A percentile compares a stretch with the other conserved stretches of the same genome.
Evolutionary conservation across 2,797 vertebrate genomes (phyloP).

Genomic region (Melanotaenia maccullochi): DNA sequence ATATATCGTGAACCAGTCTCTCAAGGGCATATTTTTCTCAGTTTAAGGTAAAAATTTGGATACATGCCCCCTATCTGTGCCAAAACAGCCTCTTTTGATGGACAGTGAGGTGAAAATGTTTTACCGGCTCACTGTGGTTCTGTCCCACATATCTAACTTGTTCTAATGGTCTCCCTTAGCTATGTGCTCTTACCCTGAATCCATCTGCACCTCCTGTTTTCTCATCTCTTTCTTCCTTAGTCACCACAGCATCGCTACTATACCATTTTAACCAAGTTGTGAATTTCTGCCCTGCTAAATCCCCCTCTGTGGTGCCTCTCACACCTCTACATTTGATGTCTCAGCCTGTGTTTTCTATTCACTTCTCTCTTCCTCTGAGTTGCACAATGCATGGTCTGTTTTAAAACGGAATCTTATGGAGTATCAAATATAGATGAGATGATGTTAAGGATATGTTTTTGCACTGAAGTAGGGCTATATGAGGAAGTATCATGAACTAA

Average conservation of each 20-base stretch:
- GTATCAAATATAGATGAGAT: slow-evolving; percentile 40
- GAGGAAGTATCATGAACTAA: slow-evolving; percentile 42
- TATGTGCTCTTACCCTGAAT: slow-evolving; percentile 14
- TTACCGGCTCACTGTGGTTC: slow-evolving; percentile 47
- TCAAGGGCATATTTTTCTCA: slow-evolving; percentile 7
- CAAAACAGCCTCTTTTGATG: slow-evolving; percentile 23
- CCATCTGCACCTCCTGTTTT: slow-evolving; percentile 34
- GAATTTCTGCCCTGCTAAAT: slow-evolving; percentile 42
- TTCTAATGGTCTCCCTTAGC: slow-evolving; percentile 19
- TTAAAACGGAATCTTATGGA: slow-evolving; percentile 44
- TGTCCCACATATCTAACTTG: slow-evolving; percentile 25
- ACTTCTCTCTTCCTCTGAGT: slow-evolving; percentile 29
- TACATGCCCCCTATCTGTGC: slow-evolving; percentile 7
- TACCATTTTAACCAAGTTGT: slow-evolving; percentile 35
- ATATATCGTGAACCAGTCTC: no score
- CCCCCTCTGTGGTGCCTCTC: slow-evolving; percentile 23
- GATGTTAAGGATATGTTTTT: slow-evolving; percentile 46
- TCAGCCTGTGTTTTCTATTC: slow-evolving; percentile 29
- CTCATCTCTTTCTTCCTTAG: slow-evolving; percentile 30
- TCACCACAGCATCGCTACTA: slow-evolving; percentile 4
- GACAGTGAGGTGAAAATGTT: slow-evolving; percentile 43
- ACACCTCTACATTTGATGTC: slow-evolving; percentile 30
- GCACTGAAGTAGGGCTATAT: slow-evolving; percentile 19
- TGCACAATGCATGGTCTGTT: slow-evolving; percentile 33
- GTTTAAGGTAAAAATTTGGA: slow-evolving; percentile 24